phyloP scores from a whole-genome alignment of 1,140 invertebrate species.

The Drosophila tropicalis region DNA sequence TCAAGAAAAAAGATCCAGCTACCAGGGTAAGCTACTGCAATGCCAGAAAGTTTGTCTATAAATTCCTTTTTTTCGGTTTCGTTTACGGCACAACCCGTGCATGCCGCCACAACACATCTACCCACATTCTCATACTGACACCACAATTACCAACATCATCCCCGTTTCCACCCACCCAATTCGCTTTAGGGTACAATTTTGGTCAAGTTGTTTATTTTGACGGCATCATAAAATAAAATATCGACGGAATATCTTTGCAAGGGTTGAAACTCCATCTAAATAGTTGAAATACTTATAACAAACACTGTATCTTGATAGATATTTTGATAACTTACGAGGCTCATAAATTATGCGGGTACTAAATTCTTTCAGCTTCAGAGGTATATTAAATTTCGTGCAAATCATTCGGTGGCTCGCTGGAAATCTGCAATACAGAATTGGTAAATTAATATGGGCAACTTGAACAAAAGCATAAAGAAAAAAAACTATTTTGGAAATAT shows the following conservation, averaged over 20 bases:
- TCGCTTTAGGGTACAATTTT: slow-evolving; percentile 64
- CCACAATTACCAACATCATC: neutral
- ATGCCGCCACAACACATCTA: slow-evolving; percentile 5
- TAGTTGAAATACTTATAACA: slow-evolving; percentile 23
- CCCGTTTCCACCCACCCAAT: slow-evolving; percentile 4
- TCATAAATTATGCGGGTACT: slow-evolving; percentile 51
- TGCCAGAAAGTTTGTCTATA: slow-evolving; percentile 63
- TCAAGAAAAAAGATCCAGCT: slow-evolving; percentile 54
- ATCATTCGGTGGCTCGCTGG: slow-evolving; percentile 48
- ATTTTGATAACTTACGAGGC: slow-evolving; percentile 38
- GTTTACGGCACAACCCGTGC: slow-evolving; percentile 42
- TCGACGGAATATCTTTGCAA: slow-evolving; percentile 40
- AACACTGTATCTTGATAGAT: slow-evolving; percentile 10
- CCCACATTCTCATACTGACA: neutral
- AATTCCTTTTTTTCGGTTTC: slow-evolving; percentile 46
- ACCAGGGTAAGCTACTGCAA: slow-evolving; percentile 36
- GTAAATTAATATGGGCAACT: neutral
- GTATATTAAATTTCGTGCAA: slow-evolving; percentile 47
- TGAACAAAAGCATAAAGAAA: too few species aligned
- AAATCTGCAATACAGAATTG: slow-evolving; percentile 27
- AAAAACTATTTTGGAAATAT: too few species aligned
- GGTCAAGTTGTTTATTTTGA: slow-evolving; percentile 65
- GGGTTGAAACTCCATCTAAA: slow-evolving; percentile 36
- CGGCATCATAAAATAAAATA: slow-evolving; percentile 62
- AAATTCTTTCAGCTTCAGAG: slow-evolving; percentile 48